These are phyloP conservation scores for Endotricha flammealis DNA, from an alignment of 2,888 invertebrate species.

Conservation along the genomic window DNA sequence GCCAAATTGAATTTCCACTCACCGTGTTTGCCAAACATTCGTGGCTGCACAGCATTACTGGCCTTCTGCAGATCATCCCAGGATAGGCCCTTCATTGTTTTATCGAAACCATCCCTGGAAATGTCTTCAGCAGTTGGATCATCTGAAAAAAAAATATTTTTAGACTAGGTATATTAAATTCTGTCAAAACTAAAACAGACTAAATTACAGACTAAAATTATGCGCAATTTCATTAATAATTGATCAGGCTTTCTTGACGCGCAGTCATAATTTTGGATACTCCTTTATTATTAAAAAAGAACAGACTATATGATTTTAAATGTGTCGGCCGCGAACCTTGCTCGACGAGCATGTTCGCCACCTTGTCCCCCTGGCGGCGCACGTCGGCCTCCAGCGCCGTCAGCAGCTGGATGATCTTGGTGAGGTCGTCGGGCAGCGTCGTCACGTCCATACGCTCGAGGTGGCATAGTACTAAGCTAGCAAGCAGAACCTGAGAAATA, in stretches of 20 bases:
- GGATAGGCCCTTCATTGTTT: slow-evolving; percentile 35
- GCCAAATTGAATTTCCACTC: slow-evolving; percentile 70
- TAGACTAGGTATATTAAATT: too few species aligned
- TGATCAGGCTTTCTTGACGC: neutral
- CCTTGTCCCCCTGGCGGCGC: slow-evolving; percentile 58
- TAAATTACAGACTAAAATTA: slow-evolving; percentile 38
- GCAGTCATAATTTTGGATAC: neutral
- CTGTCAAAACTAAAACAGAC: slow-evolving; percentile 44
- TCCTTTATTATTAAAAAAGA: too few species aligned
- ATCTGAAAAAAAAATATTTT: too few species aligned
- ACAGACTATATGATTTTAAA: too few species aligned
- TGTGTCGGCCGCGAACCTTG: slow-evolving; percentile 48
- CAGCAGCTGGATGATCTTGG: slow-evolving; percentile 71
- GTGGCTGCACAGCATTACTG: slow-evolving; percentile 73
- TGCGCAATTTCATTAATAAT: slow-evolving; percentile 37
- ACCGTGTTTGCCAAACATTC: slow-evolving; percentile 77
- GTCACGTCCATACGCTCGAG: slow-evolving; percentile 57
- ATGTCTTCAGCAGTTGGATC: slow-evolving; percentile 39
- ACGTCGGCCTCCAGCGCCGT: slow-evolving; percentile 60
- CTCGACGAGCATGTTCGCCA: slow-evolving; percentile 70
- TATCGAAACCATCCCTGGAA: slow-evolving; percentile 43
- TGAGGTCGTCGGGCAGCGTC: slow-evolving; percentile 81
- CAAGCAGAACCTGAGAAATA: too few species aligned
- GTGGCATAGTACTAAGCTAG: too few species aligned
- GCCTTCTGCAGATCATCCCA: slow-evolving; percentile 72